A percentile compares a stretch with the other conserved stretches of the same genome.
Evolutionary conservation across 2,113 vertebrate species (phyloP).

Genomic region (Eupsittula cactorum): DNA sequence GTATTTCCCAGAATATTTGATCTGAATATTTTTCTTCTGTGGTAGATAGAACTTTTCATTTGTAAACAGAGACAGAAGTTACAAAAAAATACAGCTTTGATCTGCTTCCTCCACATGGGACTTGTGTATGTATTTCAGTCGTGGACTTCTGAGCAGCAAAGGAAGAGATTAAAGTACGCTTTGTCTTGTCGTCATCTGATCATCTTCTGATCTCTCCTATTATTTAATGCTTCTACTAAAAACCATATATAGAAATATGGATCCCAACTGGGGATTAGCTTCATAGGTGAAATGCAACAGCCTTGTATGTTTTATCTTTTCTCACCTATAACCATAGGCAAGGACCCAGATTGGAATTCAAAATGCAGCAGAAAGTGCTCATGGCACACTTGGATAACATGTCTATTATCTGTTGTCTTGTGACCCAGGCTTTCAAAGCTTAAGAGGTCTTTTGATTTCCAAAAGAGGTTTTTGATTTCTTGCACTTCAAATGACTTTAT

Average conservation of each 20-base stretch:
- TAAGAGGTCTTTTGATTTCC: slow-evolving; percentile 38
- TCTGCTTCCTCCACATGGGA: neutral
- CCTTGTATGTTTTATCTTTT: neutral
- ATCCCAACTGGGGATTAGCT: neutral
- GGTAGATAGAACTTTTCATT: neutral
- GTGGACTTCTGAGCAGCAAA: neutral
- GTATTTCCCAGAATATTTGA: neutral
- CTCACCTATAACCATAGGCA: neutral
- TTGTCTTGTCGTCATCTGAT: neutral
- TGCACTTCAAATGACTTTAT: slow-evolving; percentile 12
- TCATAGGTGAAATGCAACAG: neutral
- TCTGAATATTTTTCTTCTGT: neutral
- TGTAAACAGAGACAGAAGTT: neutral
- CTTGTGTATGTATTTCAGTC: neutral
- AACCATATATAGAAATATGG: neutral
- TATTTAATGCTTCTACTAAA: slow-evolving; percentile 3
- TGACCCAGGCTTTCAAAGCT: slow-evolving; percentile 24
- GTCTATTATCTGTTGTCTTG: neutral
- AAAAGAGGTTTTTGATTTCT: slow-evolving; percentile 32
- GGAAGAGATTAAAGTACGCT: neutral
- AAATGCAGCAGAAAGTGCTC: neutral
- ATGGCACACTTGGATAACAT: neutral
- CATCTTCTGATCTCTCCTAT: neutral
- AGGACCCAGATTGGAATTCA: neutral
- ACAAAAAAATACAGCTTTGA: neutral